phyloP scores from a whole-genome alignment of 2,888 invertebrate genomes.

The Sthenelais limicola region DNA sequence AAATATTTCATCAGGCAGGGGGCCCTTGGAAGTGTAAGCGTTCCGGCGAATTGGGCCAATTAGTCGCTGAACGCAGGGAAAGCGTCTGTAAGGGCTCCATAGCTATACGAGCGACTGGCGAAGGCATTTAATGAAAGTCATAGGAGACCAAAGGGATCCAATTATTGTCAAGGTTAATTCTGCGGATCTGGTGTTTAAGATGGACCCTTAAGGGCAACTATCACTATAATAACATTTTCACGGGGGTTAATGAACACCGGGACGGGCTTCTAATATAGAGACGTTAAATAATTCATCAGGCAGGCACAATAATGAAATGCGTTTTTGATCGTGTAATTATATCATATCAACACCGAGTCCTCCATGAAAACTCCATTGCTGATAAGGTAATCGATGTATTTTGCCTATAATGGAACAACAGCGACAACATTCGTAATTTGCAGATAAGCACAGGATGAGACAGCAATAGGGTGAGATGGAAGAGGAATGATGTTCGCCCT shows the following conservation, averaged over 20 bases:
- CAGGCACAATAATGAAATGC: conserved; percentile 32
- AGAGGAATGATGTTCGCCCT: no score
- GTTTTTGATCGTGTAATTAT: conserved; percentile 36
- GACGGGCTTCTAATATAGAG: conserved; percentile 25
- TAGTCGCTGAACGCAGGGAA: not conserved
- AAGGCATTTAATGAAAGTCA: not conserved
- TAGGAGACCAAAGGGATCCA: not conserved
- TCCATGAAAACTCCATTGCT: conserved; percentile 14
- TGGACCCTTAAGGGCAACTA: conserved; percentile 12
- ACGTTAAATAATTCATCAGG: conserved; percentile 30
- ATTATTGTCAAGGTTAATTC: conserved; percentile 27
- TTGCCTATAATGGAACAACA: no score
- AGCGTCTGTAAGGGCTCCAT: not conserved
- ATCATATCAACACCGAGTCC: conserved; percentile 8
- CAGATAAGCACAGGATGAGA: no score
- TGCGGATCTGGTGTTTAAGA: not conserved
- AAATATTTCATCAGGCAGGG: conserved; percentile 13
- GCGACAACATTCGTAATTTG: no score
- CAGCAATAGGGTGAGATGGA: no score
- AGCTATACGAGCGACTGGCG: not conserved
- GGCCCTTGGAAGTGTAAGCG: not conserved
- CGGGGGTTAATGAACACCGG: conserved; percentile 18
- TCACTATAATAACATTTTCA: conserved; percentile 18
- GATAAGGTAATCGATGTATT: conserved; percentile 29
- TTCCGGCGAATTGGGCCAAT: conserved; percentile 10